Conservation (phyloP, 2,888 invertebrate species). For the Ornithoptera alexandrae region DNA sequence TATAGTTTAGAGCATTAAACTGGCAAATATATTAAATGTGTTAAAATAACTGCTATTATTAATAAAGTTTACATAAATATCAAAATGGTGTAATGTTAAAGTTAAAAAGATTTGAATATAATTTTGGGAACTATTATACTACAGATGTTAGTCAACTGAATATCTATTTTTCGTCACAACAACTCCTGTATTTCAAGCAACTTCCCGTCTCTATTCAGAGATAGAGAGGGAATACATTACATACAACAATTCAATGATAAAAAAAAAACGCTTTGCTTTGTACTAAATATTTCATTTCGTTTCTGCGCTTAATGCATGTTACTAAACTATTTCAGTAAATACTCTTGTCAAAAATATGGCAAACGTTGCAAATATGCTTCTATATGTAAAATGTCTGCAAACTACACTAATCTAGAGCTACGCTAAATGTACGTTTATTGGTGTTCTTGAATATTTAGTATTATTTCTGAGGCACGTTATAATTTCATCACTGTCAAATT, state of each 20-base stretch:
- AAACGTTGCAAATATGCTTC: conserved; percentile 4
- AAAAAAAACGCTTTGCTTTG: conserved; percentile 7
- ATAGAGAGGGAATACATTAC: not conserved
- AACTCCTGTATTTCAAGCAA: too few relatives aligned
- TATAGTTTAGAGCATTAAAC: too few relatives aligned
- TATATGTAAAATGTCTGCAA: conserved; percentile 1
- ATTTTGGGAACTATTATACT: too few relatives aligned
- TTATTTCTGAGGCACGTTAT: not conserved
- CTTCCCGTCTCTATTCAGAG: not conserved
- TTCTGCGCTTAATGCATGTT: conserved; percentile 1
- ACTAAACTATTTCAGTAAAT: conserved; percentile 12
- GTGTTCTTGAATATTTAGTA: not conserved
- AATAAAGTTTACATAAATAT: too few relatives aligned
- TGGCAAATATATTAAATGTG: too few relatives aligned
- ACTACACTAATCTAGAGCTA: conserved; percentile 14
- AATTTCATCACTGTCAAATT: not conserved
- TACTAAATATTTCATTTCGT: conserved; percentile 16
- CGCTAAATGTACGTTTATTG: not conserved
- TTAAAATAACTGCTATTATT: too few relatives aligned
- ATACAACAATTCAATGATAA: conserved; percentile 1
- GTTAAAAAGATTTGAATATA: too few relatives aligned
- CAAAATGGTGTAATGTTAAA: too few relatives aligned
- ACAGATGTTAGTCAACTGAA: not conserved
- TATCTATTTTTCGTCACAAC: not conserved
- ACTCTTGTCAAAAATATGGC: conserved; percentile 17